Evolutionary conservation across 2,888 invertebrate genomes (phyloP).

Genomic region (Microplitis manilae): DNA sequence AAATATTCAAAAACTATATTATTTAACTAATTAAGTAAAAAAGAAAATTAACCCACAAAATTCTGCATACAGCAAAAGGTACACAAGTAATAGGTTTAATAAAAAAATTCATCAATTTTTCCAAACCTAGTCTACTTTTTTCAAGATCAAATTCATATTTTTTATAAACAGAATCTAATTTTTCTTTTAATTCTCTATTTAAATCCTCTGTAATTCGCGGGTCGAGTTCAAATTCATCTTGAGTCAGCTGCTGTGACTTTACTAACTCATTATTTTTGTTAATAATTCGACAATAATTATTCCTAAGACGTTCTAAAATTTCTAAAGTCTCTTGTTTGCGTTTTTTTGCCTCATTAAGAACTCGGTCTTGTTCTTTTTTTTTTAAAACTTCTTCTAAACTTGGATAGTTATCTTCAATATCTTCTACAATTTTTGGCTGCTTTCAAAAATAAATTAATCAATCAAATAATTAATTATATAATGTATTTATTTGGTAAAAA

Average conservation of each 20-base stretch:
- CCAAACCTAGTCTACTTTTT: constrained; percentile 77
- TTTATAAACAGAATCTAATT: constrained; percentile 77
- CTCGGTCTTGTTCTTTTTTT: constrained; percentile 78
- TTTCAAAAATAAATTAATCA: no score
- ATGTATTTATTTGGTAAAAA: background rate
- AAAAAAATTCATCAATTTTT: constrained; percentile 79
- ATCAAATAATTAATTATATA: no score
- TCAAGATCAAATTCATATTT: constrained; percentile 82
- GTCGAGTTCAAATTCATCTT: constrained; percentile 80
- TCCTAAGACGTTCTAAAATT: constrained; percentile 74
- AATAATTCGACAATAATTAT: constrained; percentile 76
- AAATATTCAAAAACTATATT: constrained; percentile 3
- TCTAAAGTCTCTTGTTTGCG: constrained; percentile 77
- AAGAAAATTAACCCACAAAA: constrained; percentile 56
- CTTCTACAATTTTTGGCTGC: constrained; percentile 59
- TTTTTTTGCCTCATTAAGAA: constrained; percentile 77
- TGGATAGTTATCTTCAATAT: constrained; percentile 69
- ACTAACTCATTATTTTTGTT: constrained; percentile 77
- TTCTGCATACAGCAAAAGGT: constrained; percentile 65
- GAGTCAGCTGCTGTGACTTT: constrained; percentile 75
- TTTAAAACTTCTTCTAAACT: constrained; percentile 81
- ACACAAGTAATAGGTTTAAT: constrained; percentile 75
- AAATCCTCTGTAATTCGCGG: constrained; percentile 78
- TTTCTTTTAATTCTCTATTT: constrained; percentile 75
- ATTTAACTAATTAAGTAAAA: background rate